phyloP scores from a whole-genome alignment of 2,888 invertebrate species.

The Archips crataeganus region DNA sequence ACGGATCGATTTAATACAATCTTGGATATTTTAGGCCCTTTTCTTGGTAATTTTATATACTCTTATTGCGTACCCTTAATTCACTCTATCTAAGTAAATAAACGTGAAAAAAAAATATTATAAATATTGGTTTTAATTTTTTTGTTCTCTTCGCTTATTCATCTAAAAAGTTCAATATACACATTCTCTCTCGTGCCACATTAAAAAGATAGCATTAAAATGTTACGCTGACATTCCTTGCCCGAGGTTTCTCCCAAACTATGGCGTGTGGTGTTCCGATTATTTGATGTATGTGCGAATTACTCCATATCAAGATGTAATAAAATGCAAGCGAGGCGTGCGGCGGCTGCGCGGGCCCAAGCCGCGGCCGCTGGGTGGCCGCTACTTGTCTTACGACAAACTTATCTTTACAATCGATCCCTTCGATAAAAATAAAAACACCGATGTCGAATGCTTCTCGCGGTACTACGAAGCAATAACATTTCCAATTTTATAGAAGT shows the following conservation, averaged over 20 bases:
- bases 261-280: slow-evolving; percentile 63
- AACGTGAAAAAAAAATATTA: too few species aligned
- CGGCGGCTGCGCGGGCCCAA: slow-evolving; percentile 48
- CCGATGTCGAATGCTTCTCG: slow-evolving; percentile 76
- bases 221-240: slow-evolving; percentile 60
- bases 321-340: slow-evolving; percentile 75
- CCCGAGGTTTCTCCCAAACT: slow-evolving; percentile 48
- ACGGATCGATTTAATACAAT: slow-evolving; percentile 74
- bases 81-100: too few species aligned
- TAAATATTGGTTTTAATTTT: neutral
- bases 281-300: slow-evolving; percentile 83
- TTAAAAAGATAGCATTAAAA: slow-evolving; percentile 39
- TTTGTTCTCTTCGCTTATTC: neutral
- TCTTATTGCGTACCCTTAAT: neutral
- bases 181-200: slow-evolving; percentile 23
- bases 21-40: slow-evolving; percentile 50
- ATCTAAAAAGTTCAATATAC: slow-evolving; percentile 32
- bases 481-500: slow-evolving; percentile 77
- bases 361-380: slow-evolving; percentile 71
- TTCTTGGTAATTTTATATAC: neutral
- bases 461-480: slow-evolving; percentile 75
- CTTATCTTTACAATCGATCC: slow-evolving; percentile 85
- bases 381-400: slow-evolving; percentile 85
- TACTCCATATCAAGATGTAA: slow-evolving; percentile 79
- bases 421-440: slow-evolving; percentile 79